phyloP scores from a whole-genome alignment of 2,888 invertebrate species.

The Rhagonycha fulva region DNA sequence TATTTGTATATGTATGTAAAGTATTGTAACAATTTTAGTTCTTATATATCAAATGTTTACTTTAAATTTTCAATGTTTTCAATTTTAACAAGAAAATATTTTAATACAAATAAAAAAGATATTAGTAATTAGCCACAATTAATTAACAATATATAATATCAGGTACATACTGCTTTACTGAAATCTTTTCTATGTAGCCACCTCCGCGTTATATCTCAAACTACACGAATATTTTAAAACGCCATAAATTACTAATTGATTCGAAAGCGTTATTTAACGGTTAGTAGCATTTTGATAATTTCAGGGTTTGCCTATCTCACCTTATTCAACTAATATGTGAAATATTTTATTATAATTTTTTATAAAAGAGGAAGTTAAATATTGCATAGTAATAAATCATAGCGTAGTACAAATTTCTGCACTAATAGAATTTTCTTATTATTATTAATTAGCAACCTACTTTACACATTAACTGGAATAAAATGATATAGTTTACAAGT shows the following conservation, averaged over 20 bases:
- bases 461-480: no score
- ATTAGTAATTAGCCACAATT: not conserved
- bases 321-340: not conserved
- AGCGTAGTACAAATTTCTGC: no score
- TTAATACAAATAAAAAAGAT: no score
- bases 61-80: no score
- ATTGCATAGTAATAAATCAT: not conserved
- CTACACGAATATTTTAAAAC: constrained; percentile 9
- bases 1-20: no score
- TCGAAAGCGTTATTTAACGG: constrained; percentile 34
- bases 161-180: not conserved
- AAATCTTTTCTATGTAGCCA: not conserved
- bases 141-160: not conserved
- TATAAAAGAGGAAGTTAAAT: not conserved
- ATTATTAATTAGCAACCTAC: no score
- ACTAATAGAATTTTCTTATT: no score
- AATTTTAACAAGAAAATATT: no score
- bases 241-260: constrained; percentile 33
- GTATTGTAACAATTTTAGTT: no score
- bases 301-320: constrained; percentile 20
- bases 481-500: no score
- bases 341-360: not conserved
- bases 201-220: not conserved
- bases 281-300: constrained; percentile 28
- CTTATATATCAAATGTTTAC: no score